Base-by-base conservation (phyloP, 2,113 vertebrate genomes). In the Condylura cristata region DNA sequence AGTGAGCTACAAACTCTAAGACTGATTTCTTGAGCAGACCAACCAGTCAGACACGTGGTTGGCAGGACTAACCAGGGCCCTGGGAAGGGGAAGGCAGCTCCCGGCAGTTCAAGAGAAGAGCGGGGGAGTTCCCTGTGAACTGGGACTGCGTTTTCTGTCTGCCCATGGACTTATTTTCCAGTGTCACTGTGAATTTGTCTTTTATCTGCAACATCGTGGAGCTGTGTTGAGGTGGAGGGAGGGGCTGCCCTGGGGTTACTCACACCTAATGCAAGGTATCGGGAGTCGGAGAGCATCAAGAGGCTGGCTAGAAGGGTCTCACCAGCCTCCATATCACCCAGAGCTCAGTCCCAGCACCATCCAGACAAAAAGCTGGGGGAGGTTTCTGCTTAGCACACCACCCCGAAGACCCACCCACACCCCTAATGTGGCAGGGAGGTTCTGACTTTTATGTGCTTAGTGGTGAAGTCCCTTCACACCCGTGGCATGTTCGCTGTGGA, bases 281-380 rank as follows among this genome's bases (percentile, higher is more conserved):
- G 53, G 56, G 60, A 82, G 58, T 7, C 16, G 2, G n/a, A n/a
- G n/a, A n/a, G n/a, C n/a, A n/a, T n/a, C n/a, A n/a, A n/a, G n/a
- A n/a, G 53, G 44, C 41, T 1, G 34, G 7, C 51, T 53, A 16
- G 17, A 30, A 51, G n/a, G 75, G 28, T 39, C 9, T 14, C 46
- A 61, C 48, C 39, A 6, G 32, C 14, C 34, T 37, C 0, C 0
- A 0, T 0, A 0, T 39, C n/a, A 10, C 20, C 8, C 13, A 11
- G 68, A 63, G 30, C 65, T 79, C 18, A 10, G 68, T 26, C 44
- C 65, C 37, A 12, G 58, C 10, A 17, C 8, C 2, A 8, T 30
- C 46, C 17, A 2, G 60, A 32, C 20, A 41, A 18, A 34, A 70
- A 68, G 63, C 2, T 1, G 3, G 32, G 61, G 17, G 8, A 24